Conservation (phyloP, 2,888 invertebrate genomes). For the Sphecodes monilicornis region DNA sequence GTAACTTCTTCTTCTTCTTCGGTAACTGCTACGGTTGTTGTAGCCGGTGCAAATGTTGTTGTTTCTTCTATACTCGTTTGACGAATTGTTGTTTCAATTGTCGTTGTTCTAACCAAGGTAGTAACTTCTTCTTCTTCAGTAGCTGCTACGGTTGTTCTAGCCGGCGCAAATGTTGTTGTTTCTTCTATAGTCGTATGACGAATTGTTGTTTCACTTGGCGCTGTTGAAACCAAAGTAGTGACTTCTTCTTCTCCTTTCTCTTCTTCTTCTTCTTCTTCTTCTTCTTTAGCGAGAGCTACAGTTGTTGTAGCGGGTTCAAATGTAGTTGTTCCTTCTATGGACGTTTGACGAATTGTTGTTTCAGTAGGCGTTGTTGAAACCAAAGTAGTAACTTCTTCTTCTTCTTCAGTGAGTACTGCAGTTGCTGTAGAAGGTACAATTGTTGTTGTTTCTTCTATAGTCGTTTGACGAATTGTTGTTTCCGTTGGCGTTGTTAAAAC, state of each 20-base stretch:
- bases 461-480: neutral
- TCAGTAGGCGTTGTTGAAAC: neutral
- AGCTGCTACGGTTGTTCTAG: neutral
- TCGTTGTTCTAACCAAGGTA: too few relatives aligned
- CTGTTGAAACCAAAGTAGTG: neutral
- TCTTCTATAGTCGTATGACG: neutral
- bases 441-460: slow-evolving; percentile 3
- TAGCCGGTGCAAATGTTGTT: neutral
- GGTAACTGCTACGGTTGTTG: too few relatives aligned
- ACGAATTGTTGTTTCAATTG: neutral
- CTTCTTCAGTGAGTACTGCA: too few relatives aligned
- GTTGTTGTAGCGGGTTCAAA: neutral
- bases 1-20: too few relatives aligned
- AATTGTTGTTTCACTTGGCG: neutral
- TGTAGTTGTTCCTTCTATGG: neutral
- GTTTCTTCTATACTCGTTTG: too few relatives aligned
- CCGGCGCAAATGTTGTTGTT: neutral
- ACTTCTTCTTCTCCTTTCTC: too few relatives aligned
- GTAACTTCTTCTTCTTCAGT: neutral
- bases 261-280: neutral
- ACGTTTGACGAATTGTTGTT: neutral
- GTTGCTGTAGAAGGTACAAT: neutral
- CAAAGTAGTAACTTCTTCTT: neutral
- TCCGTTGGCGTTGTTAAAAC: neutral
- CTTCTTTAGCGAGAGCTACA: neutral